Conservation (phyloP, 2,888 invertebrate species). For the Villa cingulata region DNA sequence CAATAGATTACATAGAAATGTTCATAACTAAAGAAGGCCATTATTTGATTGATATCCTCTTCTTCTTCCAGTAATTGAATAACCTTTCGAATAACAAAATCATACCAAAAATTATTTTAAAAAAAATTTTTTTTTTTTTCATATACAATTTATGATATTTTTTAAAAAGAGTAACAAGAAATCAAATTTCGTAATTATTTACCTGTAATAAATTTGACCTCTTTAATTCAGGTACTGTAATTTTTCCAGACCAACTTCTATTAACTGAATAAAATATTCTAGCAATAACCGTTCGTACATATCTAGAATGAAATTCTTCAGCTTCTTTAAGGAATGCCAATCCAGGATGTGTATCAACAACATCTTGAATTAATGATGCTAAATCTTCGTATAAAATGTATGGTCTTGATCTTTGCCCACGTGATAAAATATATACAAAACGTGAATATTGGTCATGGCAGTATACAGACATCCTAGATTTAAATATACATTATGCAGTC, state of each 20-base stretch:
- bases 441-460: slow-evolving; percentile 82
- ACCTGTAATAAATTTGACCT: slow-evolving; percentile 76
- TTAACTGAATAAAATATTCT: slow-evolving; percentile 96
- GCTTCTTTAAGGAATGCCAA: slow-evolving; percentile 94
- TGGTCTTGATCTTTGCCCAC: slow-evolving; percentile 42
- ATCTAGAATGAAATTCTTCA: slow-evolving; percentile 96
- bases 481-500: too few relatives aligned
- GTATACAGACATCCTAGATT: slow-evolving; percentile 54
- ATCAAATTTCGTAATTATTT: background rate
- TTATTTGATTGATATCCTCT: slow-evolving; percentile 92
- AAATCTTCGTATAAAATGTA: slow-evolving; percentile 77
- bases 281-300: slow-evolving; percentile 96
- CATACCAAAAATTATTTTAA: too few relatives aligned
- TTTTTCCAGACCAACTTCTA: slow-evolving; percentile 90
- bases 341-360: slow-evolving; percentile 97
- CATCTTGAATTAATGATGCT: slow-evolving; percentile 86
- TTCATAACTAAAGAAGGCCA: slow-evolving; percentile 88
- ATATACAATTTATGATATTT: too few relatives aligned
- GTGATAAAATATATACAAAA: slow-evolving; percentile 74
- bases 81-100: slow-evolving; percentile 37
- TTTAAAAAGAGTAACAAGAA: background rate
- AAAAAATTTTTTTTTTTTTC: too few relatives aligned
- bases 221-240: slow-evolving; percentile 76
- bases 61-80: slow-evolving; percentile 81
- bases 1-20: slow-evolving; percentile 99